Evolutionary conservation across 2,888 invertebrate species (phyloP).

Genomic region (Cataglyphis altisquamis): DNA sequence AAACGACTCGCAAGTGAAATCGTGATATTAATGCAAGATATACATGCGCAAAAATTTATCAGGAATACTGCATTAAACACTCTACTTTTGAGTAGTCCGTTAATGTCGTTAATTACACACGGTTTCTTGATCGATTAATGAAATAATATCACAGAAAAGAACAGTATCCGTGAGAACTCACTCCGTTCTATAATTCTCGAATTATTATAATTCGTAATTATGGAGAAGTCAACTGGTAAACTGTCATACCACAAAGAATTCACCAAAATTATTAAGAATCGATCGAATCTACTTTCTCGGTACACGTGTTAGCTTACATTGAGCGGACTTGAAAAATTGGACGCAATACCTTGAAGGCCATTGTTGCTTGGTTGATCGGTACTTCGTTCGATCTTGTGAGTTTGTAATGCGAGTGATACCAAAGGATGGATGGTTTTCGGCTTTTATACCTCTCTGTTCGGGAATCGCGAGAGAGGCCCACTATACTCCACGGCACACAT

Average conservation of each 20-base stretch:
- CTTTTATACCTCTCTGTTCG: constrained; percentile 74
- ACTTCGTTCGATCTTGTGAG: constrained; percentile 73
- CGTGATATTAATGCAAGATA: neutral
- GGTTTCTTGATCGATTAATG: neutral
- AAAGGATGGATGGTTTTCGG: constrained; percentile 68
- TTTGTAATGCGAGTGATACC: constrained; percentile 78
- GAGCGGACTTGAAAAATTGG: neutral
- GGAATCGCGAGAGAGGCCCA: constrained; percentile 4
- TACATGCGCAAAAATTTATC: constrained; percentile 29
- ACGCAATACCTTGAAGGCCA: constrained; percentile 82
- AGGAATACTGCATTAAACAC: constrained; percentile 11
- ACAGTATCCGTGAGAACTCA: neutral
- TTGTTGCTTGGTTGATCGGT: constrained; percentile 76
- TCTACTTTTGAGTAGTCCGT: constrained; percentile 45
- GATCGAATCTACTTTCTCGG: constrained; percentile 4
- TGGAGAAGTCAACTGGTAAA: neutral
- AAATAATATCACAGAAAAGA: neutral
- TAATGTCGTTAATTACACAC: neutral
- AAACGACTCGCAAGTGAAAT: neutral
- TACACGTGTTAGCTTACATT: neutral
- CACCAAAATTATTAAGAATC: neutral
- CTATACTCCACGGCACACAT: neutral
- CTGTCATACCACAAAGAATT: neutral
- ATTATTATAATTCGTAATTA: constrained; percentile 25
- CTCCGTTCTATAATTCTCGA: neutral